Base-by-base conservation (phyloP, 1,140 invertebrate genomes). In the Carcinoscorpius rotundicauda region DNA sequence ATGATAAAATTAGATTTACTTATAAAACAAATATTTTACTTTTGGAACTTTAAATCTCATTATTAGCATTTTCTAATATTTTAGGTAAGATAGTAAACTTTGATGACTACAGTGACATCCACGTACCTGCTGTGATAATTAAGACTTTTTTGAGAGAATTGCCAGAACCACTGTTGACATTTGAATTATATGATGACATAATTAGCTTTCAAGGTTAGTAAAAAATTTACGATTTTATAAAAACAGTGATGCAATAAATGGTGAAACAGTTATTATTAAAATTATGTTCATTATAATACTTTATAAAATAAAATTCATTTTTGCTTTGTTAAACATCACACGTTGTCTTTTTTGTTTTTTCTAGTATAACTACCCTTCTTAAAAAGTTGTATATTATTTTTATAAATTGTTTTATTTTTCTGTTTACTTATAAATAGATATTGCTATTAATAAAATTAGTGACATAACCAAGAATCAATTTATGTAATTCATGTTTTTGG, bases 121-220 rank as follows among this genome's bases (percentile, higher is more conserved):
- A 98, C 77, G 85, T 93, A 65, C 91, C 95, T 48, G 94, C 95
- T 5, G 93, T 96, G 52, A 81, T 97, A 66, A 78, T 98, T 11
- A 98, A 98, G 78, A 93, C 90, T 62, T 97, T 98, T 80, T 82
- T 98, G 0, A 79, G 94, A 51, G 93, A 98, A 76, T 78, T 98
- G 57, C 86, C 92, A 68, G 94, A 98, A 75, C 95, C 96, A 1
- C 77, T 98, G 4, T 82, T 98, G 75, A 97, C 95, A 1, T 97
- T 87, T 78, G 91, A 97, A 65, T 80, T 97, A 0, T 97, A 93
- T 76, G 93, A 97, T 73, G 91, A 97, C 77, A 89, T 98, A 52
- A 85, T 91, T 51, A 85, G 89, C 71, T 93, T 97, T 77, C 89
- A 93, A 69, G 74, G 78, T 79, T 80, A 84, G 90, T 92, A 80